Evolutionary conservation across 2,888 invertebrate genomes (phyloP).

Genomic region (Podotricha telesiphe): DNA sequence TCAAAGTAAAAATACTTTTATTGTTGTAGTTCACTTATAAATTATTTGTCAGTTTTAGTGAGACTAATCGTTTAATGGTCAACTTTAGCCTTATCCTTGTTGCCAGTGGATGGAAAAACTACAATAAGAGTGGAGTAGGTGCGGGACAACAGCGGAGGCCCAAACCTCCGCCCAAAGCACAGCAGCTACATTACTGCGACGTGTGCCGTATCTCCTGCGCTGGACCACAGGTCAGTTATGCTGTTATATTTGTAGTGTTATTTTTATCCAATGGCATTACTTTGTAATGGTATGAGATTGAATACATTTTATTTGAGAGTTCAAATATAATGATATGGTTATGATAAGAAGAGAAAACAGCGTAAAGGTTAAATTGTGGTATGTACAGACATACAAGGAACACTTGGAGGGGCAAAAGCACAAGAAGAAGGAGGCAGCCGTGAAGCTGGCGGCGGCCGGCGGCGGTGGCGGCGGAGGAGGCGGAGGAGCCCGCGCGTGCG

Average conservation of each 20-base stretch:
- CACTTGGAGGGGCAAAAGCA: constrained; percentile 99
- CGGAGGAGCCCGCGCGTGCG: constrained; percentile 79
- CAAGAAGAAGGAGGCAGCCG: constrained; percentile 97
- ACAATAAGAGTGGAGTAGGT: constrained; percentile 79
- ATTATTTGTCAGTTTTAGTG: neutral
- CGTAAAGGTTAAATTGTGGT: no score
- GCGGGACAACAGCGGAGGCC: constrained; percentile 85
- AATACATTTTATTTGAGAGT: no score
- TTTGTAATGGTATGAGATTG: no score
- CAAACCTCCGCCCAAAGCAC: constrained; percentile 94
- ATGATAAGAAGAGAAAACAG: no score
- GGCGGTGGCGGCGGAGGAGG: constrained; percentile 82
- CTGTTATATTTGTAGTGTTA: neutral
- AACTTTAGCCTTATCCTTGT: constrained; percentile 34
- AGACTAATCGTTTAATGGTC: constrained; percentile 3
- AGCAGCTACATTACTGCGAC: constrained; percentile 98
- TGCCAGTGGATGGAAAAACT: constrained; percentile 75
- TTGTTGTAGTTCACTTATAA: no score
- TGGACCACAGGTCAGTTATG: constrained; percentile 88
- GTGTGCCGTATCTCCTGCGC: constrained; percentile 99
- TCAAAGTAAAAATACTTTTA: no score
- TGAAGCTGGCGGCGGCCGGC: constrained; percentile 85
- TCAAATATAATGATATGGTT: no score
- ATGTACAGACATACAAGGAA: constrained; percentile 85
- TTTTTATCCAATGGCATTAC: no score